Evolutionary conservation across 2,113 vertebrate species (phyloP).

Genomic region (Clinocottus analis): DNA sequence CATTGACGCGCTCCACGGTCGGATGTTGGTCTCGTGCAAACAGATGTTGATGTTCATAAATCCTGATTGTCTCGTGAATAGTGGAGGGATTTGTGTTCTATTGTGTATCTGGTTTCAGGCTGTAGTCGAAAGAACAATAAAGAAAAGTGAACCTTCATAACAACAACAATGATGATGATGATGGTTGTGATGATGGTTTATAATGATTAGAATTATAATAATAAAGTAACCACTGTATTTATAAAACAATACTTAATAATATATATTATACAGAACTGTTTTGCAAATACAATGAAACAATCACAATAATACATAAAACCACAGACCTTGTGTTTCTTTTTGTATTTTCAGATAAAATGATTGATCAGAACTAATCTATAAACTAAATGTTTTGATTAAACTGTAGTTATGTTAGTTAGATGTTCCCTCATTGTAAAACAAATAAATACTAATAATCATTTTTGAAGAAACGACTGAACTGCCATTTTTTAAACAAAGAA

Average conservation of each 20-base stretch:
- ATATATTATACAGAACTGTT: neutral
- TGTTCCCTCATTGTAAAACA: too few relatives aligned
- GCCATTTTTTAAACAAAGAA: too few relatives aligned
- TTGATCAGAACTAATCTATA: neutral
- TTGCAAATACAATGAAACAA: neutral
- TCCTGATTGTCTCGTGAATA: neutral
- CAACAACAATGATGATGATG: neutral
- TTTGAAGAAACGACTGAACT: too few relatives aligned
- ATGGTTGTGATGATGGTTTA: neutral
- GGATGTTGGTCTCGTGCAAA: conserved; percentile 30
- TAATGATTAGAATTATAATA: neutral
- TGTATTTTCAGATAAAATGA: neutral
- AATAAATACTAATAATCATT: too few relatives aligned
- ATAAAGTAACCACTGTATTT: neutral
- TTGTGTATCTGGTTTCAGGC: neutral
- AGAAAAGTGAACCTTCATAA: neutral
- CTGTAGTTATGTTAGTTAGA: too few relatives aligned
- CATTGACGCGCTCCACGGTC: neutral
- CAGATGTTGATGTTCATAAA: neutral
- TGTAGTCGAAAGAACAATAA: too few relatives aligned
- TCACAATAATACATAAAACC: neutral
- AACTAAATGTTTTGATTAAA: too few relatives aligned
- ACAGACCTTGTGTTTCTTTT: neutral
- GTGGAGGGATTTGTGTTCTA: neutral
- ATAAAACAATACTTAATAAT: neutral